Evolutionary conservation across 2,888 invertebrate genomes (phyloP), one percentile per base, ranked within the genome.

Genomic region (Coelopa pilipes): DNA sequence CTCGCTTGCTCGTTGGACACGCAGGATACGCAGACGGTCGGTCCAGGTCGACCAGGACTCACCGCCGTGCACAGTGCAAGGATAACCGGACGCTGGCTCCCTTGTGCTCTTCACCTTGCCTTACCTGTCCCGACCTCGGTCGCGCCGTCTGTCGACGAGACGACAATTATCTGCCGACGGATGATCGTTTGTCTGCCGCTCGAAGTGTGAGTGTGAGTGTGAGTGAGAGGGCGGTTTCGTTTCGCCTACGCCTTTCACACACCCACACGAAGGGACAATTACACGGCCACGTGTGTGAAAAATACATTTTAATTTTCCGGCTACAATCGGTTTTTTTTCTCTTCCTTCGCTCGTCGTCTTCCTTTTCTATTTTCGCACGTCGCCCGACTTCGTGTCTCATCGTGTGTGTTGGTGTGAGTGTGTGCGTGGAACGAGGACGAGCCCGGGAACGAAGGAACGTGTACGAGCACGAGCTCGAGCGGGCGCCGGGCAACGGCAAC

Each of bases 231-330:
- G 69, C 24, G 34, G 55, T 45, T 34, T 34, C 34, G 34, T 7
- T 34, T 34, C 34, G 7, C 34, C 2, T n/a, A n/a, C n/a, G n/a
- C 10, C 55, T 45, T 13, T 12, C 15, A 13, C 53, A 55, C 17
- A 57, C 34, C 5, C 69, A 59, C 46, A 17, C 55, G 55, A 4
- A 45, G 57, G 17, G 21, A 59, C 57, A 59, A 59, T 59, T 59
- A 59, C 63, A 19, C 63, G n/a, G 17, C 45, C 63, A 63, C 63
- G 63, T 63, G 63, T 46, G 47, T 21, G 46, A 50, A 34, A 13
- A 49, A 69, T 60, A 73, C 68, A 73, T 63, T 73, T 73, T 73
- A 73, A 73, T 73, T 73, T 73, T 73, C 73, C 73, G 73, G 45
- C 53, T 59, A 34, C 34, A 7, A 4, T 34, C 34, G 34, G 34